A percentile compares a stretch with the other conserved stretches of the same genome.
phyloP scores from a whole-genome alignment of 2,113 vertebrate genomes.

The Ascaphus truei region DNA sequence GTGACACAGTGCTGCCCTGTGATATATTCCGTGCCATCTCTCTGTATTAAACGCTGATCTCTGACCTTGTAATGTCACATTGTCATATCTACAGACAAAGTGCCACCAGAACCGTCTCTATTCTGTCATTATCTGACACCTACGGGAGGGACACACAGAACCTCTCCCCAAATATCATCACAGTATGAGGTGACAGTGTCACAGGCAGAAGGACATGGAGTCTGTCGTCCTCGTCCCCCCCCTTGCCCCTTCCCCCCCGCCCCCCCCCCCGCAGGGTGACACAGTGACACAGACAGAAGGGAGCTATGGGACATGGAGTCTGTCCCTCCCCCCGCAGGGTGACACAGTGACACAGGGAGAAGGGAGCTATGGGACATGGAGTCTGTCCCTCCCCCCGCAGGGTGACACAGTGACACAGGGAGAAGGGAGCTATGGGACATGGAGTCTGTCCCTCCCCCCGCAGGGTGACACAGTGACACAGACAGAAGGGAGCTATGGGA shows the following conservation, averaged over 20 bases:
- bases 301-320: background rate
- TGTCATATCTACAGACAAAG: constrained; percentile 17
- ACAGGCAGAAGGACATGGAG: background rate
- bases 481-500: background rate
- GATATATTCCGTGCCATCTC: constrained; percentile 6
- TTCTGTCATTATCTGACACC: constrained; percentile 13
- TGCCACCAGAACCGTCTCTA: background rate
- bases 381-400: background rate
- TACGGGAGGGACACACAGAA: background rate
- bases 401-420: background rate
- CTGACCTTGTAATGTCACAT: constrained; percentile 1
- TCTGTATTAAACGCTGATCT: constrained; percentile 10
- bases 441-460: too few species aligned
- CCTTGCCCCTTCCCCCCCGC: too few species aligned
- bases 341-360: background rate
- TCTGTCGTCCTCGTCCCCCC: too few species aligned
- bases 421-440: background rate
- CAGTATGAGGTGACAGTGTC: background rate
- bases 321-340: background rate
- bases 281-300: background rate
- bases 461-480: background rate
- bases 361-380: too few species aligned
- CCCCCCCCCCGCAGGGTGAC: background rate
- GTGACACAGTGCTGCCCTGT: background rate
- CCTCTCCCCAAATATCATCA: background rate